phyloP scores from a whole-genome alignment of 2,888 invertebrate species.

The Sesia apiformis region DNA sequence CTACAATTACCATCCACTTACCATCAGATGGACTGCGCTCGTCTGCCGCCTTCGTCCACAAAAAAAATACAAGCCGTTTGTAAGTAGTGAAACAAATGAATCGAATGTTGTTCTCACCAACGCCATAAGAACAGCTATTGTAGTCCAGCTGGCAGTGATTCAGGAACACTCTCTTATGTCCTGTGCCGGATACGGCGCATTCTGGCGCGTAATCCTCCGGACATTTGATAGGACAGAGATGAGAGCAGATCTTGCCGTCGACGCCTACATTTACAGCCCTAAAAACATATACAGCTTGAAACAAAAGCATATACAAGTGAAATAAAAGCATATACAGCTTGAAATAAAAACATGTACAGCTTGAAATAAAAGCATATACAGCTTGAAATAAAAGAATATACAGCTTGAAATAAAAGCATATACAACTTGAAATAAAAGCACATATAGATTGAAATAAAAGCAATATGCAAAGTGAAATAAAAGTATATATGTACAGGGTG shows the following conservation, averaged over 20 bases:
- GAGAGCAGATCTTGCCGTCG: constrained; percentile 36
- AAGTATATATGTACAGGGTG: too few relatives aligned
- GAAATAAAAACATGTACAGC: too few relatives aligned
- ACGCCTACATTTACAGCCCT: constrained; percentile 31
- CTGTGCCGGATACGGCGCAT: constrained; percentile 36
- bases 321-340: too few relatives aligned
- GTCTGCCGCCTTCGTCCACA: neutral
- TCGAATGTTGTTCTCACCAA: constrained; percentile 23
- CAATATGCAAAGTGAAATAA: too few relatives aligned
- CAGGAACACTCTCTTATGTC: constrained; percentile 32
- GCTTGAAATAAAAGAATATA: too few relatives aligned
- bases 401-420: too few relatives aligned
- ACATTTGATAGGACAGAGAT: constrained; percentile 42
- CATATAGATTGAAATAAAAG: too few relatives aligned
- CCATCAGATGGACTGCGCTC: neutral
- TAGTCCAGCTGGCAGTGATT: constrained; percentile 56
- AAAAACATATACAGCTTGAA: neutral
- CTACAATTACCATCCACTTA: neutral
- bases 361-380: too few relatives aligned
- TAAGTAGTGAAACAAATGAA: neutral
- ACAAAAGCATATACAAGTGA: neutral
- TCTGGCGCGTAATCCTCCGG: constrained; percentile 48
- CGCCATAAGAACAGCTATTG: constrained; percentile 35
- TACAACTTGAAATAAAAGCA: too few relatives aligned
- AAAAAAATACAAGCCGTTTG: neutral